Percentiles rank a stretch among this genome's conserved stretches.
Conservation (phyloP, 2,797 vertebrate genomes). For the Tauraco hartlaubi region DNA sequence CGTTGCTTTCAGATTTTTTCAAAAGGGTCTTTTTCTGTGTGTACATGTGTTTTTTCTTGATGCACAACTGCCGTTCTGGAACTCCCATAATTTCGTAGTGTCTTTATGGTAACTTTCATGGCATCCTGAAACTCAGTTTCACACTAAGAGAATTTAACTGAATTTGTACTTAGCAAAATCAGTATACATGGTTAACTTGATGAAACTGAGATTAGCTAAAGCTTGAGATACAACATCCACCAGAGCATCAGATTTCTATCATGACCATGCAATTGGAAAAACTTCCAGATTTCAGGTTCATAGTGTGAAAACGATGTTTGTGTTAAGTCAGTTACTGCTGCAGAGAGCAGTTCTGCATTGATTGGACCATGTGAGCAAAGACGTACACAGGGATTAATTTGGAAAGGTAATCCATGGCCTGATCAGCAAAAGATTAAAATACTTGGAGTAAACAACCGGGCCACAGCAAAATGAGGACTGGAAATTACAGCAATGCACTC, state of each 20-base stretch:
- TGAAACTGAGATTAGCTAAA: slow-evolving; percentile 34
- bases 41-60: background rate
- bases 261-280: background rate
- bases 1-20: background rate
- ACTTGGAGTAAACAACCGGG: background rate
- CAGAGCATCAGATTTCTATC: slow-evolving; percentile 27
- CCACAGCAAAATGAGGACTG: background rate
- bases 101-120: background rate
- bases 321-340: background rate
- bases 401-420: background rate
- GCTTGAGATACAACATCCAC: background rate
- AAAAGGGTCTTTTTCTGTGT: background rate
- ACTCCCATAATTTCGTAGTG: background rate
- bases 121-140: slow-evolving; percentile 28
- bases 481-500: background rate
- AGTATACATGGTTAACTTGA: background rate
- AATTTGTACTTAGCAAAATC: slow-evolving; percentile 18
- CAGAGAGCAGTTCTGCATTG: background rate
- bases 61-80: background rate
- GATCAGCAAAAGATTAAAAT: slow-evolving; percentile 27
- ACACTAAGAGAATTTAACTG: slow-evolving; percentile 9
- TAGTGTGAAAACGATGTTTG: background rate
- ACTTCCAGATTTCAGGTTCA: background rate
- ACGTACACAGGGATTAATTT: background rate
- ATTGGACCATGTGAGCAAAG: background rate